Evolutionary conservation across 30 jellyfish, hydroid and myxozoan genomes (phyloP), one percentile per base, ranked within the genome.

Genomic region (Pelagia noctiluca): DNA sequence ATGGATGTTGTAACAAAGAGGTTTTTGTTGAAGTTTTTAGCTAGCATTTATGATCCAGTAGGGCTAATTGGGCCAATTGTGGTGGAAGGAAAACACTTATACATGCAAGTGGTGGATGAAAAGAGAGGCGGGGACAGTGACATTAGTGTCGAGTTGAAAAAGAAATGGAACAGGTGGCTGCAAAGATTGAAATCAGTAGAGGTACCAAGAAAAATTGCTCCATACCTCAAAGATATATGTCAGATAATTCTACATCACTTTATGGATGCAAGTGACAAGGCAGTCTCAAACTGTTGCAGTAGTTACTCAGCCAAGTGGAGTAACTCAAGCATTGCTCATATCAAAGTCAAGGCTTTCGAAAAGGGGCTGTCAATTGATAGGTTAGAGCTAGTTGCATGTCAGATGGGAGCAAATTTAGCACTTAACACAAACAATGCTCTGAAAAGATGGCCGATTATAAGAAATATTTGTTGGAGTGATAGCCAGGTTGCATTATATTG

Each of bases 231-330:
- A 37, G 78, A 76, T 52, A 37, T 33, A 3, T 28, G 79, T 28
- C 5, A 13, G 25, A 76, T 76, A 2, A 79, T 54, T 25, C 42
- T 76, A 2, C 78, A 76, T 76, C 79, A 76, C 63, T 5, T 76
- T 63, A 60, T 76, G 76, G 88, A 76, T 74, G 86, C 78, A 72
- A 74, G 86, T 42, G 42, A 48, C 48, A 74, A 74, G 86, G 86
- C 79, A 47, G 88, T 76, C 34, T 50, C 88, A 25, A 53, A 76
- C 88, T 3, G 50, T 76, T 23, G 79, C 88, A 21, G 24, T 76
- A 12, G 78, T 76, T 12, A 52, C 37, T 23, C 88, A 76, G 30
- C 88, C 80, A 49, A 76, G 86, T 49, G 86, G 86, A 22, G 29
- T 32, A 49, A 19, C 86, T 22, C 73, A 52, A 49, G 86, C 42